A percentile compares a stretch with the other conserved stretches of the same genome.
These are phyloP conservation scores for Astatoreochromis straeleni DNA, from an alignment of 2,113 vertebrate species.

Conservation along the genomic window DNA sequence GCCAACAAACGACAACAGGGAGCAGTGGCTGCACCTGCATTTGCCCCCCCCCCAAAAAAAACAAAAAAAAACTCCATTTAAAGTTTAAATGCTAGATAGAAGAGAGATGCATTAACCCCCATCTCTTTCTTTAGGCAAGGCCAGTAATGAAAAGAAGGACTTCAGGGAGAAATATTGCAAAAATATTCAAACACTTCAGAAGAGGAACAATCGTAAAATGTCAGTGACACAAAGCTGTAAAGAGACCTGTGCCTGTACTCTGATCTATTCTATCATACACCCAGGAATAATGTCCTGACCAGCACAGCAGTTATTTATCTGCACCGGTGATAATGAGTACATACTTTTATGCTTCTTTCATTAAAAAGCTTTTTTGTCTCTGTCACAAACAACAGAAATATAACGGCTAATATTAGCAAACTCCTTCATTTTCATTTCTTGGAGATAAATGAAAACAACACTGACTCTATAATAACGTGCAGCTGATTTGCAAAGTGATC, in stretches of 20 bases:
- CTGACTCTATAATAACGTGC: neutral
- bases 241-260: neutral
- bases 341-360: neutral
- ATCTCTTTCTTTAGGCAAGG: neutral
- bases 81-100: neutral
- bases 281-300: neutral
- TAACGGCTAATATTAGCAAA: neutral
- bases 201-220: neutral
- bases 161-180: neutral
- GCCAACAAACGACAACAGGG: slow-evolving; percentile 9
- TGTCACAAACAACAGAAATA: neutral
- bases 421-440: neutral
- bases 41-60: neutral
- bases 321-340: neutral
- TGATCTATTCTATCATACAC: neutral
- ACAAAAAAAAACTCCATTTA: neutral
- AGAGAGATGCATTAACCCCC: neutral
- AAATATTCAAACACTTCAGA: neutral
- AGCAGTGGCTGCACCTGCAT: slow-evolving; percentile 43
- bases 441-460: neutral
- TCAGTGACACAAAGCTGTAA: neutral
- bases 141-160: neutral
- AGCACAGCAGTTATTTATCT: neutral
- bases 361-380: neutral
- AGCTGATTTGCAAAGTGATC: neutral